Evolutionary conservation across 2,888 invertebrate genomes (phyloP).

Genomic region (Rhagonycha fulva): DNA sequence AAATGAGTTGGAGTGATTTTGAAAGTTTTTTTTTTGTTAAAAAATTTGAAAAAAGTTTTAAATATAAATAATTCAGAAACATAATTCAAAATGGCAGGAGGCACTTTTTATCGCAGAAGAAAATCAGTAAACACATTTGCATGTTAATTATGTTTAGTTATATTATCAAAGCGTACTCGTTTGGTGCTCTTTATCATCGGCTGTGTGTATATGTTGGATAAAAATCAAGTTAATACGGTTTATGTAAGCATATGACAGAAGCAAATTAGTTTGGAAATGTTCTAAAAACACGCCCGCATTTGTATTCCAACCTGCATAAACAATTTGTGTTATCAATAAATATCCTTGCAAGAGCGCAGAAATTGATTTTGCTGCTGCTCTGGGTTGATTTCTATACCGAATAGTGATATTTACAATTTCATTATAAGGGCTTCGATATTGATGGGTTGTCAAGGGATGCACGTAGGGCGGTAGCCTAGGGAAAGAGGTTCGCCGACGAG

Average conservation of each 20-base stretch:
- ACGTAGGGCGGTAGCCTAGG: constrained; percentile 23
- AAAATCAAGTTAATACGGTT: constrained; percentile 44
- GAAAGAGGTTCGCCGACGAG: constrained; percentile 29
- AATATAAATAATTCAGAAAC: background rate
- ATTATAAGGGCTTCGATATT: constrained; percentile 42
- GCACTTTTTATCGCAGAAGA: background rate
- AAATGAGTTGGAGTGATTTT: background rate
- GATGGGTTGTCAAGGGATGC: constrained; percentile 29
- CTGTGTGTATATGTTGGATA: constrained; percentile 36
- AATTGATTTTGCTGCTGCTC: constrained; percentile 43
- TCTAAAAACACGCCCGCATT: constrained; percentile 35
- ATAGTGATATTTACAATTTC: constrained; percentile 43
- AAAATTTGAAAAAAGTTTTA: background rate
- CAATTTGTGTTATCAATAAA: constrained; percentile 53
- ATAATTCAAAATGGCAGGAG: background rate
- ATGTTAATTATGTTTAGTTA: constrained; percentile 44
- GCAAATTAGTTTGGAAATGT: constrained; percentile 31
- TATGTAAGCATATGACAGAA: constrained; percentile 28
- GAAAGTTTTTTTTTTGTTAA: background rate
- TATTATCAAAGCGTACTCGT: constrained; percentile 32
- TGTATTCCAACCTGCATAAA: constrained; percentile 45
- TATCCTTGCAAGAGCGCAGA: constrained; percentile 46
- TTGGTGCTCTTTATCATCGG: constrained; percentile 29
- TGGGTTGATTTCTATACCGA: constrained; percentile 13
- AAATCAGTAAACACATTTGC: constrained; percentile 37